Percentiles rank a stretch among this genome's conserved stretches.
Evolutionary conservation across 1,140 invertebrate species (phyloP).

Genomic region (Bilobella aurantiaca): DNA sequence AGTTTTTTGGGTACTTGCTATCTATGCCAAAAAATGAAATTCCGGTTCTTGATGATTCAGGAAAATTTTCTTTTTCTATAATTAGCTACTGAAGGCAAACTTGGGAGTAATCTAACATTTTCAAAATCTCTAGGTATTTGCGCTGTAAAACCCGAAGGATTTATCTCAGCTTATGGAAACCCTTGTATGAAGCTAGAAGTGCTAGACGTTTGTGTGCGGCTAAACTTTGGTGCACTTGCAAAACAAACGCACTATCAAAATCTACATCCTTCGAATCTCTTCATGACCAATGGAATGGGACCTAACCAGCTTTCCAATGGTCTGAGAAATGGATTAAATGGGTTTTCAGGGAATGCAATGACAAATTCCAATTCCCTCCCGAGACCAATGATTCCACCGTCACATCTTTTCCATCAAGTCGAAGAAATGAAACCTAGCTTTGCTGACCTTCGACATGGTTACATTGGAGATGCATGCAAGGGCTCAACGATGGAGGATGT

Average conservation of each 20-base stretch:
- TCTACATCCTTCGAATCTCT: background rate
- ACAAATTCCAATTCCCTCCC: too few species aligned
- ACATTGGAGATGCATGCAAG: too few species aligned
- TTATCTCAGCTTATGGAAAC: constrained; percentile 41
- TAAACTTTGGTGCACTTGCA: background rate
- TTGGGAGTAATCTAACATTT: background rate
- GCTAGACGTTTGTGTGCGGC: constrained; percentile 36
- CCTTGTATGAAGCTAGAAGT: constrained; percentile 39
- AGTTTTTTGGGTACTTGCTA: too few species aligned
- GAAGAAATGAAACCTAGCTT: background rate
- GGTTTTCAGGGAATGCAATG: too few species aligned
- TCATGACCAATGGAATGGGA: background rate
- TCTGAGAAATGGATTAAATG: too few species aligned
- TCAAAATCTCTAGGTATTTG: constrained; percentile 41
- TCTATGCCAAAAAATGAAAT: too few species aligned
- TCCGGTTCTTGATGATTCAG: too few species aligned
- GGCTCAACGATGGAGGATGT: background rate
- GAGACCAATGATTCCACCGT: too few species aligned
- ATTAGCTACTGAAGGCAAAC: background rate
- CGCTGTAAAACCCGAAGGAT: constrained; percentile 39
- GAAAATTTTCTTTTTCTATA: background rate
- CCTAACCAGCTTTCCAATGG: background rate
- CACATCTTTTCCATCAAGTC: background rate
- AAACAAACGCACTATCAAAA: background rate
- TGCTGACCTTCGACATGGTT: background rate